Percentiles rank a stretch among this genome's conserved stretches.
These are phyloP conservation scores for Dendrocincla tyrannina DNA, from an alignment of 2,797 vertebrate genomes.

Conservation along the genomic window DNA sequence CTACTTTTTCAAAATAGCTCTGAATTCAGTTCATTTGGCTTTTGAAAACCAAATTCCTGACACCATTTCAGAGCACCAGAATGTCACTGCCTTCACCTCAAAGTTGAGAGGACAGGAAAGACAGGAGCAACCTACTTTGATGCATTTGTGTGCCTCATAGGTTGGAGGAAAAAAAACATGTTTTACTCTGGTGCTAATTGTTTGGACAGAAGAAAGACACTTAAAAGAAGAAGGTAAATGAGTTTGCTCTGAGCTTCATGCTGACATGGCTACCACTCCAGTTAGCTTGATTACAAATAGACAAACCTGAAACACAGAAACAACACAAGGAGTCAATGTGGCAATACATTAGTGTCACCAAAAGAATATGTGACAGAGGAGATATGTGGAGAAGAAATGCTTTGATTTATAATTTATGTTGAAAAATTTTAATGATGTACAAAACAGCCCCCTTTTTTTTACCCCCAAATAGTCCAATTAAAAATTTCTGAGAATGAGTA, in stretches of 20 bases:
- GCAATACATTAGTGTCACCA: neutral
- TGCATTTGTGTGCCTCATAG: neutral
- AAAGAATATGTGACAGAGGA: neutral
- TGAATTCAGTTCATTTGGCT: neutral
- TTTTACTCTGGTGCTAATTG: neutral
- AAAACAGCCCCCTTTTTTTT: neutral
- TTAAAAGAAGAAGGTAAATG: neutral
- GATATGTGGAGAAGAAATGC: fast-evolving
- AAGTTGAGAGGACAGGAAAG: neutral
- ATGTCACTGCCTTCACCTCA: neutral
- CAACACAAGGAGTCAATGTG: neutral
- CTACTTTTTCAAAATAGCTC: neutral
- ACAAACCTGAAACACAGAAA: neutral
- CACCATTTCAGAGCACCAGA: neutral
- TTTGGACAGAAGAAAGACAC: neutral
- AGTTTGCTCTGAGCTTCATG: neutral
- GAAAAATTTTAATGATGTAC: neutral
- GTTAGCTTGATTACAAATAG: neutral
- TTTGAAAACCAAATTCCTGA: neutral
- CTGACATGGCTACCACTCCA: neutral
- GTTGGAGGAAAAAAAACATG: neutral
- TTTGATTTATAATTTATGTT: neutral
- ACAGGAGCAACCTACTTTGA: neutral
- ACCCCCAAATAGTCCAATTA: neutral
- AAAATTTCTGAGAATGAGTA: neutral